These are phyloP conservation scores for Asbolus verrucosus DNA, from an alignment of 1,140 invertebrate species.

Conservation along the genomic window DNA sequence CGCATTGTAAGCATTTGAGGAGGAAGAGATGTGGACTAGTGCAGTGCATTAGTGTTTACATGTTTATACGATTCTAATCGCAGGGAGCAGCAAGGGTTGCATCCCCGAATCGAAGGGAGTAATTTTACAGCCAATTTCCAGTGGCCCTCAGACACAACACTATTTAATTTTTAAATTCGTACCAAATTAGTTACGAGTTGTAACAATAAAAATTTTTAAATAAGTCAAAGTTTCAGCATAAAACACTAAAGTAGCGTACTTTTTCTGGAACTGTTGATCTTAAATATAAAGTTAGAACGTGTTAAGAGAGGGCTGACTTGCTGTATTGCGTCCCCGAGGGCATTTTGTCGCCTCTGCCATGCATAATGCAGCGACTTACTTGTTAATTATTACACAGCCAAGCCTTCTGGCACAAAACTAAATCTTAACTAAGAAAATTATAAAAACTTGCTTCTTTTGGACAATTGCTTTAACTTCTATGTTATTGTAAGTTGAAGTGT, in stretches of 20 bases:
- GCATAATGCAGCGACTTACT: conserved; percentile 52
- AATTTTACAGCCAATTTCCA: conserved; percentile 16
- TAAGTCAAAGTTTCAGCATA: conserved; percentile 22
- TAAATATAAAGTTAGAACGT: conserved; percentile 47
- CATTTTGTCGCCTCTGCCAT: conserved; percentile 56
- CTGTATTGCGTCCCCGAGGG: conserved; percentile 49
- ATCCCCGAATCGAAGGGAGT: neutral
- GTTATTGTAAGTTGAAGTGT: neutral
- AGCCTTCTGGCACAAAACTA: conserved; percentile 51
- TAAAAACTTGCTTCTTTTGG: conserved; percentile 12
- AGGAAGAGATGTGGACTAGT: neutral
- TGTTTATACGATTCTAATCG: conserved; percentile 54
- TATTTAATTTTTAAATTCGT: conserved; percentile 24
- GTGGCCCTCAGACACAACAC: neutral
- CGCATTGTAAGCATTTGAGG: neutral
- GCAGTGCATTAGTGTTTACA: conserved; percentile 56
- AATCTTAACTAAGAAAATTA: conserved; percentile 55
- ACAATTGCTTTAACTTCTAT: neutral
- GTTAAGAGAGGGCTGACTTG: conserved; percentile 43
- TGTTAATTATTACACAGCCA: conserved; percentile 56
- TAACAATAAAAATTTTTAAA: conserved; percentile 28
- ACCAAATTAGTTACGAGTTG: neutral
- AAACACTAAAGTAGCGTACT: conserved; percentile 37
- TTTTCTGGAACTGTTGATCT: conserved; percentile 44
- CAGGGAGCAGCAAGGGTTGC: conserved; percentile 9